Conservation (phyloP, 2,113 vertebrate genomes). For the Excalfactoria chinensis region DNA sequence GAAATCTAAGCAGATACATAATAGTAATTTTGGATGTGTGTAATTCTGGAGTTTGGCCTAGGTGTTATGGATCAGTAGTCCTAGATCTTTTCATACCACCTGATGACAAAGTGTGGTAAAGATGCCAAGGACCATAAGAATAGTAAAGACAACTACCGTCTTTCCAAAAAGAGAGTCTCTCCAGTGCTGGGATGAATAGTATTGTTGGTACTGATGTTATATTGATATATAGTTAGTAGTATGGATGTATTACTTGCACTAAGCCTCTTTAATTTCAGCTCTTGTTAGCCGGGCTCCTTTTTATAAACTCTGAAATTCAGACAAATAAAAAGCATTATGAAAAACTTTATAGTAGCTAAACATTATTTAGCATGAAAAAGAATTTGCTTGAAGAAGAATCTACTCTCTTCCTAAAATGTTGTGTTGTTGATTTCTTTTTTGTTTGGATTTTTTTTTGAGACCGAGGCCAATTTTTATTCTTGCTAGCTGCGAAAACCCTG, state of each 20-base stretch:
- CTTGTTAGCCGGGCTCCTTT: background rate
- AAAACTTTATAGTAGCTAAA: background rate
- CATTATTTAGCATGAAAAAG: background rate
- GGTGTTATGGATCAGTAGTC: background rate
- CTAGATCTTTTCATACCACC: background rate
- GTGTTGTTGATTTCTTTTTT: background rate
- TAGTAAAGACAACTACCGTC: background rate
- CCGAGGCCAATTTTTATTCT: background rate
- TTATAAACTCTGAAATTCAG: background rate
- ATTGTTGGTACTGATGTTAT: background rate
- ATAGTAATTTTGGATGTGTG: background rate
- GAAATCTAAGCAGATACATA: background rate
- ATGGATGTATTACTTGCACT: background rate
- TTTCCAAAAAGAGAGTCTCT: background rate
- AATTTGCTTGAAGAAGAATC: slow-evolving; percentile 20
- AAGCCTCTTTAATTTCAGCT: background rate
- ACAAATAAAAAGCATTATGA: background rate
- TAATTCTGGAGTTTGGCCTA: background rate
- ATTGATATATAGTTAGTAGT: background rate
- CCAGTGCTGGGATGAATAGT: background rate
- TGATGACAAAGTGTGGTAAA: background rate
- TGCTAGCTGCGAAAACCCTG: background rate
- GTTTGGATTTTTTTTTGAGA: background rate
- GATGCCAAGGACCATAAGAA: background rate
- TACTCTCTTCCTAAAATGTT: background rate